Evolutionary conservation across 2,888 invertebrate genomes (phyloP), one percentile per base, ranked within the genome.

Genomic region (Polydrusus cervinus): DNA sequence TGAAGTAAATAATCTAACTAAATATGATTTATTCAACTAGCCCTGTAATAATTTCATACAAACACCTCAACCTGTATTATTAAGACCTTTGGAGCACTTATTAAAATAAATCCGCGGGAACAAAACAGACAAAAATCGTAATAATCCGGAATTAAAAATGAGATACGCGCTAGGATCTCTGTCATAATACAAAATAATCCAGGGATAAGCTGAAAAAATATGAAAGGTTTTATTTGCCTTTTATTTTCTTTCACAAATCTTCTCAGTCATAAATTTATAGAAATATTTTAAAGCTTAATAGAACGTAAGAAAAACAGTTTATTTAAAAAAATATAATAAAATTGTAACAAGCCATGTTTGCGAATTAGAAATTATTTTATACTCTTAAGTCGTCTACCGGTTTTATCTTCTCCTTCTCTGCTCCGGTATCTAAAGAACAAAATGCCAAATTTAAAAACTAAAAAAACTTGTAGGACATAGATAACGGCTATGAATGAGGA

Each of bases 81-180:
- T 16, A 53, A 53, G 53, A 53, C 11, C 14, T 57, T 57, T 7
- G 8, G 5, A 16, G 14, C 38, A 60, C 38, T 60, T 60, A 60
- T 34, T 55, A 34, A 9, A 38, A 34, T 38, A 38, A n/a, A 60
- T 55, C 8, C 43, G 13, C 34, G 20, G 13, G 7, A 16, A 38
- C 9, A n/a, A 55, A 81, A 81, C 82, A 83, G 83, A 84, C 82
- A 82, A 84, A 82, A 83, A 79, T 80, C 78, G 81, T 81, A 84
- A 85, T 86, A 86, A 86, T 70, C 85, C 86, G 84, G 85, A 86
- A 86, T 86, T 87, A 86, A 87, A 86, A 86, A 86, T 86, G 87
- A 86, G 86, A 85, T 86, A 86, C 86, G 85, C 83, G 83, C 81
- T 40, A 47, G 53, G 62, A 70, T 80, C 79, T 80, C 82, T 82